Conservation (phyloP, 2,888 invertebrate species). For the Drosophila dives region DNA sequence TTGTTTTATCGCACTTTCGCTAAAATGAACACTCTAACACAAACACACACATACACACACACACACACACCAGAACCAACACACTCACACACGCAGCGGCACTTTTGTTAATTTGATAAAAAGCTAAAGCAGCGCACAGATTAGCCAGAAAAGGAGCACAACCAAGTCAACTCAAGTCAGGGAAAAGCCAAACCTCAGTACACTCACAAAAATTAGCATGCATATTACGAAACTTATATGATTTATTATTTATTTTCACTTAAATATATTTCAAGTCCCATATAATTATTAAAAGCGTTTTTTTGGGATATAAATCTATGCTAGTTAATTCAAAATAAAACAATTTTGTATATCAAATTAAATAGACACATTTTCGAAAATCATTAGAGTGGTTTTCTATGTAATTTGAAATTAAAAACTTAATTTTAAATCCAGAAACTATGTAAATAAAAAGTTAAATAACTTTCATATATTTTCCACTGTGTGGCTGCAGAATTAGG, state of each 20-base stretch:
- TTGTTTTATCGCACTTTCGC: slow-evolving; percentile 83
- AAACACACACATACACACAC: slow-evolving; percentile 12
- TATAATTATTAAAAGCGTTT: too few species aligned
- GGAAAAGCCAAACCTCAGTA: slow-evolving; percentile 33
- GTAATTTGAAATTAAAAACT: background rate
- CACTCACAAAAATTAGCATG: slow-evolving; percentile 30
- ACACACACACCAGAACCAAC: slow-evolving; percentile 22
- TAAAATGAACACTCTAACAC: slow-evolving; percentile 75
- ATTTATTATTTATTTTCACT: background rate
- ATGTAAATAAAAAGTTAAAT: background rate
- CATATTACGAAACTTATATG: background rate
- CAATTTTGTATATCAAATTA: background rate
- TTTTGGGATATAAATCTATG: background rate
- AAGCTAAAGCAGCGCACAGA: slow-evolving; percentile 73
- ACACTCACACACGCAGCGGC: slow-evolving; percentile 47
- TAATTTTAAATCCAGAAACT: background rate
- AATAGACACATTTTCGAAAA: background rate
- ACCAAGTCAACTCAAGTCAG: slow-evolving; percentile 30
- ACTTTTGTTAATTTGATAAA: slow-evolving; percentile 83
- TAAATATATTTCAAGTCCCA: background rate
- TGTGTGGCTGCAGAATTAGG: slow-evolving; percentile 19
- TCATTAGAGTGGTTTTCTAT: background rate
- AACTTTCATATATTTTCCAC: background rate
- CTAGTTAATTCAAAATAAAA: background rate
- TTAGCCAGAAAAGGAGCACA: slow-evolving; percentile 58